phyloP scores from a whole-genome alignment of 1,140 invertebrate species.

The Acromyrmex echinatior region DNA sequence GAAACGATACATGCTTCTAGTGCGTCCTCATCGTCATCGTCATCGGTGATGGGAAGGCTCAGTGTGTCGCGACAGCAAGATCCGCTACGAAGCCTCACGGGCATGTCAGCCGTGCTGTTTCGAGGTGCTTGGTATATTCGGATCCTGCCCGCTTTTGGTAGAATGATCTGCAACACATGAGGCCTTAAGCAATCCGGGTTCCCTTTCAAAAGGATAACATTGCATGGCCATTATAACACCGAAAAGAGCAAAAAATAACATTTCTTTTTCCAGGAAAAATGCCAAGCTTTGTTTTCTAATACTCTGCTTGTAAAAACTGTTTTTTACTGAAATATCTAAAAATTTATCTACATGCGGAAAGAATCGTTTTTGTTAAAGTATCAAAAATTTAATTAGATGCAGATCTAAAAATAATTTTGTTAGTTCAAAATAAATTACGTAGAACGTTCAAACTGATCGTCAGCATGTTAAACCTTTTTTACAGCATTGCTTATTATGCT shows the following conservation, averaged over 20 bases:
- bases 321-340: too few species aligned
- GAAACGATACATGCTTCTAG: constrained; percentile 22
- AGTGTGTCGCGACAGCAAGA: constrained; percentile 9
- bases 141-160: constrained; percentile 47
- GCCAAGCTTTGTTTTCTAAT: too few species aligned
- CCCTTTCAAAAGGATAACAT: not conserved
- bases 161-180: constrained; percentile 66
- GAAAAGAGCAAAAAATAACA: not conserved
- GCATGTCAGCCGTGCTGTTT: constrained; percentile 74
- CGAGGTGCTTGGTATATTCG: constrained; percentile 63
- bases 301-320: too few species aligned
- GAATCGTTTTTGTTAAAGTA: too few species aligned
- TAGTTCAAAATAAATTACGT: too few species aligned
- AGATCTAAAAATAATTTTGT: too few species aligned
- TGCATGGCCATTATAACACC: not conserved
- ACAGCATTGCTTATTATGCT: too few species aligned
- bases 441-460: too few species aligned
- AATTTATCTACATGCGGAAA: too few species aligned
- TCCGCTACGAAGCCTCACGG: not conserved
- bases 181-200: not conserved
- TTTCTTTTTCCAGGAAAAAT: not conserved
- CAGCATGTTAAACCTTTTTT: too few species aligned
- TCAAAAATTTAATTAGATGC: too few species aligned
- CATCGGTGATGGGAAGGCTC: not conserved
- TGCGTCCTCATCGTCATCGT: not conserved